Evolutionary conservation across 2,888 invertebrate genomes (phyloP).

Genomic region (Bugulina stolonifera): DNA sequence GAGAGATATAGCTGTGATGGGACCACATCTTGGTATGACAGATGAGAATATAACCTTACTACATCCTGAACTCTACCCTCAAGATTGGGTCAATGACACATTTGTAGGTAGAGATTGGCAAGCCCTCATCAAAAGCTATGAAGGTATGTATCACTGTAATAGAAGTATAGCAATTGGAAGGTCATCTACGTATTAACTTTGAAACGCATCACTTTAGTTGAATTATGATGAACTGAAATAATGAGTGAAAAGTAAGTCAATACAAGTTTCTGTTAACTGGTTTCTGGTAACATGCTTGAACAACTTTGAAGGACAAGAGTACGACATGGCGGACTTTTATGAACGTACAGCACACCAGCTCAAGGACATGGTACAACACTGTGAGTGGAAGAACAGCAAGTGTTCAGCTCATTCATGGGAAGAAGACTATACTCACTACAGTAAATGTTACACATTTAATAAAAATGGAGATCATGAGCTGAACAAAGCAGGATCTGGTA

Average conservation of each 20-base stretch:
- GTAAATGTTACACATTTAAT: constrained; percentile 13
- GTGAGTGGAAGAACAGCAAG: background rate
- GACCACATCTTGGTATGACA: constrained; percentile 20
- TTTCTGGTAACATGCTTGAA: too few species aligned
- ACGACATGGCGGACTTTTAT: background rate
- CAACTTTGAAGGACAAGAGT: background rate
- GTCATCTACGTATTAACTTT: too few species aligned
- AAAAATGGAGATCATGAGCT: background rate
- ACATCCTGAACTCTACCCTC: constrained; percentile 10
- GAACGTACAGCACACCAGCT: background rate
- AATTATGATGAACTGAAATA: too few species aligned
- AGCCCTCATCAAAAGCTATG: background rate
- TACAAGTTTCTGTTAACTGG: too few species aligned
- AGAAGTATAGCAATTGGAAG: too few species aligned
- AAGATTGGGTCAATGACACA: background rate
- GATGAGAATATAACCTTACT: background rate
- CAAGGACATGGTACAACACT: constrained; percentile 4
- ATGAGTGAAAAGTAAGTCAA: too few species aligned
- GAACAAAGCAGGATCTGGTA: background rate
- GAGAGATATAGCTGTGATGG: constrained; percentile 7
- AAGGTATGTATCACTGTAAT: too few species aligned
- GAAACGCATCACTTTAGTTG: too few species aligned
- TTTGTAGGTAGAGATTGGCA: constrained; percentile 12
- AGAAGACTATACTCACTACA: constrained; percentile 2
- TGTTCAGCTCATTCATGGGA: background rate